A percentile compares a stretch with the other conserved stretches of the same genome.
These are phyloP conservation scores for Plecotus auritus DNA, from an alignment of 2,113 vertebrate genomes.

Conservation along the genomic window DNA sequence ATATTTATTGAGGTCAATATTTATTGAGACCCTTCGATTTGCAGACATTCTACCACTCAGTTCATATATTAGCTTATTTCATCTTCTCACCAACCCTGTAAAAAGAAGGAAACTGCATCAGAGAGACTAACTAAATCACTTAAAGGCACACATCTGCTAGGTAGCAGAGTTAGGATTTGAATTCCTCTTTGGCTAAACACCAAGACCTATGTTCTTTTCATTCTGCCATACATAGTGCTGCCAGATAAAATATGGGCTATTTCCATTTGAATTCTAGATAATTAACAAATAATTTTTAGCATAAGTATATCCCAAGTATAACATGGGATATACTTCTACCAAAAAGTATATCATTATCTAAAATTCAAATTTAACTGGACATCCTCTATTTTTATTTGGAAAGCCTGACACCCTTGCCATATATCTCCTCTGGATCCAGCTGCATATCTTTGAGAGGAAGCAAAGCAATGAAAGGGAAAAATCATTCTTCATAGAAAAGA, in stretches of 20 bases:
- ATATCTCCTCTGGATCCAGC: background rate
- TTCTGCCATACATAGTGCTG: background rate
- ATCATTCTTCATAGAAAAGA: background rate
- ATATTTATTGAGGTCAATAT: background rate
- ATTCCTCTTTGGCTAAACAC: background rate
- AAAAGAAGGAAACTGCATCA: background rate
- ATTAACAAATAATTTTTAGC: background rate
- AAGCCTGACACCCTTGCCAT: background rate
- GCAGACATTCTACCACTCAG: background rate
- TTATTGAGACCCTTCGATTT: background rate
- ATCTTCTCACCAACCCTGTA: background rate
- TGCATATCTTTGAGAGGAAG: background rate
- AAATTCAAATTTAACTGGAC: conserved; percentile 4
- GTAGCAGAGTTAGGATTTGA: background rate
- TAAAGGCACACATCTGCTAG: background rate
- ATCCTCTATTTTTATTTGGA: background rate
- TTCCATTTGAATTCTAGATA: background rate
- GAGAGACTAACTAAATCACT: background rate
- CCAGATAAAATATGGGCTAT: background rate
- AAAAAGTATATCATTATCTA: background rate
- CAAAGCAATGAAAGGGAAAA: background rate
- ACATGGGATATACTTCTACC: background rate
- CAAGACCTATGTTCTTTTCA: background rate
- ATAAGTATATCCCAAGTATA: background rate
- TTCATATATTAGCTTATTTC: background rate